Evolutionary conservation across 2,113 vertebrate genomes (phyloP).

Genomic region (Naja naja): DNA sequence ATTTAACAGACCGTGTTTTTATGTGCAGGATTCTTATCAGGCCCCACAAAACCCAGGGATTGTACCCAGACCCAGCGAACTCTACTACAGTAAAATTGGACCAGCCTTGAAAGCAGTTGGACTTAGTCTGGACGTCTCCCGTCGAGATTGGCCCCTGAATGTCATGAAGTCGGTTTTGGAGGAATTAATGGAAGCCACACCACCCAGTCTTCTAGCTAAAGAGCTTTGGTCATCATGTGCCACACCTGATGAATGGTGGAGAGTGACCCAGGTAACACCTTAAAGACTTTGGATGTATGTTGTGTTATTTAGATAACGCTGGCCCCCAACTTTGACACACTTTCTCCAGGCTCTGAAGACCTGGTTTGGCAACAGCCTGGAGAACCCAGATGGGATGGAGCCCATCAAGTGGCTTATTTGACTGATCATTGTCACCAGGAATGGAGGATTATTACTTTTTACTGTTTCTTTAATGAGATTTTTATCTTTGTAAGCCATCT

Average conservation of each 20-base stretch:
- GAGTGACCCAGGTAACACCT: constrained; percentile 88
- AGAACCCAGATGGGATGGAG: not conserved
- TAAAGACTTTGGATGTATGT: not conserved
- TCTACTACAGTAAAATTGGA: constrained; percentile 96
- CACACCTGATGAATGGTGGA: constrained; percentile 97
- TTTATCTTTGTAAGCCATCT: not conserved
- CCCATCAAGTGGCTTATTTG: not conserved
- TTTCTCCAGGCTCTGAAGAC: not conserved
- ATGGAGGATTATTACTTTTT: not conserved
- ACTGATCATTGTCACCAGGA: not conserved
- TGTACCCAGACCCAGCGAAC: constrained; percentile 95
- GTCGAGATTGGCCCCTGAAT: constrained; percentile 93
- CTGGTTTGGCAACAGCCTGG: not conserved
- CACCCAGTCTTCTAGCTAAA: constrained; percentile 93
- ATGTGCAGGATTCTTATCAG: constrained; percentile 91
- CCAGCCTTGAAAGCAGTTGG: constrained; percentile 92
- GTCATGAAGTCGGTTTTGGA: constrained; percentile 95
- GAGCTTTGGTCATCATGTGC: constrained; percentile 98
- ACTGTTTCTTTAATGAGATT: not conserved
- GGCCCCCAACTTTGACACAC: not conserved
- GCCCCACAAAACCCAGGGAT: constrained; percentile 87
- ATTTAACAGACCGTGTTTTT: not conserved
- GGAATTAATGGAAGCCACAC: constrained; percentile 94
- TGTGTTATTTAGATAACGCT: not conserved
- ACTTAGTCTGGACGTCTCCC: constrained; percentile 90